Evolutionary conservation across 2,113 vertebrate species (phyloP), one percentile per base, ranked within the genome.

Genomic region (Acrocephalus kingi): DNA sequence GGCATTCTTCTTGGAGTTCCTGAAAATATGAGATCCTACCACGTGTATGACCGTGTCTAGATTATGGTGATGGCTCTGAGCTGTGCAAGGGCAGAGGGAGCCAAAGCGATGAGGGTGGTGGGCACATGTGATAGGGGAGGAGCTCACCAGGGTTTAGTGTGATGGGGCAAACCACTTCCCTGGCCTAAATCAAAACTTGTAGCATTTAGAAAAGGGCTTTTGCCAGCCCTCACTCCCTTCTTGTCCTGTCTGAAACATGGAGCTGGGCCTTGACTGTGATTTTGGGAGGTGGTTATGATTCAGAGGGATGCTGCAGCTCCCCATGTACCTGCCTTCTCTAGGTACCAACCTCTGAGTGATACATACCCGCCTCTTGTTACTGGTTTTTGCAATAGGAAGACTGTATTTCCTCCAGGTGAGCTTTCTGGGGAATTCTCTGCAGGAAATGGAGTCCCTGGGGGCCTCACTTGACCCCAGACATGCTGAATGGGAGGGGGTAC

Each of bases 1-100:
- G 16, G 5, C 20, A 8, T 1, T 5, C 25, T 76, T 23, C 62
- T 61, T 52, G 49, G 33, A 76, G n/a, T 59, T 56, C 51, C 41
- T 87, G 77, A 21, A 77, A 89, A 75, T 3, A 24, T 4, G 69
- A 71, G 48, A 16, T 78, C 13, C 15, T 23, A 37, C 14, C 59
- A 24, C 0, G 0, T 23, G 41, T 8, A 39, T 51, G 22, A 23
- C n/a, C 0, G 0, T 28, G 12, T 48, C 62, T 31, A 1, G 31
- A 5, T 31, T 28, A 4, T 8, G 37, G 7, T 18, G 20, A 13
- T 37, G 77, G 24, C 13, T 93, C 37, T 73, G 72, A 80, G 63
- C 16, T 80, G 30, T 24, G 45, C 31, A n/a, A 48, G 28, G 46
- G n/a, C 43, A 33, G 59, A 23, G 61, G 41, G 20, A 13, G 17